Percentiles rank a stretch among this genome's conserved stretches.
phyloP scores from a whole-genome alignment of 2,113 vertebrate species.

The Tauraco erythrolophus region DNA sequence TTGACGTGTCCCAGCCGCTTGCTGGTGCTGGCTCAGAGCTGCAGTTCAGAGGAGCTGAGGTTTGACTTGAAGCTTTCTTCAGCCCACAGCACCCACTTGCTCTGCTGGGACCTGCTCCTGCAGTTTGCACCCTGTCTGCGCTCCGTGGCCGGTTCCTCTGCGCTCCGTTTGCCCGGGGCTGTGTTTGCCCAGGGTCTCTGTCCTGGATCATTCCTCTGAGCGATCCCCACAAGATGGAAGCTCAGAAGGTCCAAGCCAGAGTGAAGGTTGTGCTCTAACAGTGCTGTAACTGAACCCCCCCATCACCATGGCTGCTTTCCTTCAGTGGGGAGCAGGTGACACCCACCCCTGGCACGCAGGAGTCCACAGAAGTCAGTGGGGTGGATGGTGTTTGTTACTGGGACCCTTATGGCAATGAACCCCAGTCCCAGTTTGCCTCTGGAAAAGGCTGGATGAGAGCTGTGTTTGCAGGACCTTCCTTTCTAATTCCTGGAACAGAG shows the following conservation, averaged over 20 bases:
- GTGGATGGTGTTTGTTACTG: background rate
- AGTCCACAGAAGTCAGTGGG: background rate
- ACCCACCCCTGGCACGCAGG: background rate
- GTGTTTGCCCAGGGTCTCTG: background rate
- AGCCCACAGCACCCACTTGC: background rate
- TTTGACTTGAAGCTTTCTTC: background rate
- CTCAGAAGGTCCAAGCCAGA: background rate
- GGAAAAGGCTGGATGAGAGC: background rate
- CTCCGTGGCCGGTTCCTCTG: background rate
- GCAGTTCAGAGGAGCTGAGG: background rate
- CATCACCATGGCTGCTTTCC: background rate
- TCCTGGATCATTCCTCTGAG: background rate
- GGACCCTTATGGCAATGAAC: background rate
- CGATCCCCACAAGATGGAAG: background rate
- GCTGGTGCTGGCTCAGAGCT: background rate
- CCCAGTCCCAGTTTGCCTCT: background rate
- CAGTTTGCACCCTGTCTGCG: background rate
- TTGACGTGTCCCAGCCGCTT: background rate
- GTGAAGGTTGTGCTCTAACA: background rate
- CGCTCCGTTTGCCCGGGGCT: background rate
- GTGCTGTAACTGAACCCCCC: background rate
- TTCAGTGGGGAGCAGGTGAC: background rate
- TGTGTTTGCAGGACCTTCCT: background rate
- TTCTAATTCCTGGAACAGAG: background rate
- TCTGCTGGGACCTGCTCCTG: background rate